Conservation (phyloP, 2,113 vertebrate species). For the Neopipo cinnamomea region DNA sequence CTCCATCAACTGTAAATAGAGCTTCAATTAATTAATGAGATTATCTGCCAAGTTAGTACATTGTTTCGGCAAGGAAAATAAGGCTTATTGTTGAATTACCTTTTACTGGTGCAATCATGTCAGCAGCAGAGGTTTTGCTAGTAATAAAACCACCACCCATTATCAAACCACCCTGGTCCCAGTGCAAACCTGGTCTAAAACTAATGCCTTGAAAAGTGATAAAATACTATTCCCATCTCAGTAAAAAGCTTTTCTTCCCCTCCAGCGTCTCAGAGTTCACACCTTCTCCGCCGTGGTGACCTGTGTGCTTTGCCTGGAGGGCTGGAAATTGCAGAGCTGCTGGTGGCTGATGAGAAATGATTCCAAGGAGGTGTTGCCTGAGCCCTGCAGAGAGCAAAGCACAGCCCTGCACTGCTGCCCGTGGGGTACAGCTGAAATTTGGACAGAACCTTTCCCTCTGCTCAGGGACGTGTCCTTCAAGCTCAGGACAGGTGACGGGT, state of each 20-base stretch:
- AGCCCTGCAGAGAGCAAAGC: not conserved
- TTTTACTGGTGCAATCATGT: not conserved
- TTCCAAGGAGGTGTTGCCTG: rapidly evolving
- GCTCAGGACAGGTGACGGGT: not conserved
- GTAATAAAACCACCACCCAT: not conserved
- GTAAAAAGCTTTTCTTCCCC: not conserved
- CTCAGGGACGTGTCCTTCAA: not conserved
- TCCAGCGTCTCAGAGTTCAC: not conserved
- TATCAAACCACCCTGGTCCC: not conserved
- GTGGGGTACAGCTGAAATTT: rapidly evolving
- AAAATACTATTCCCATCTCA: not conserved
- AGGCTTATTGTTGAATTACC: not conserved
- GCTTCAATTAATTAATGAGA: slow-evolving; percentile 36
- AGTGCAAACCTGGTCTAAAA: not conserved
- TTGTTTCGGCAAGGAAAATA: not conserved
- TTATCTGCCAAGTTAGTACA: slow-evolving; percentile 14
- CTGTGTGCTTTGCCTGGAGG: not conserved
- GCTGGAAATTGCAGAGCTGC: slow-evolving; percentile 6
- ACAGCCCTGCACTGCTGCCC: not conserved
- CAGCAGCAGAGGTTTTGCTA: not conserved
- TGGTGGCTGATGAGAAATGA: not conserved
- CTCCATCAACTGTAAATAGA: slow-evolving; percentile 25
- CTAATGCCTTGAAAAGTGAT: not conserved
- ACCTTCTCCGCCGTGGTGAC: not conserved
- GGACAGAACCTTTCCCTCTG: not conserved